Percentiles rank a stretch among this genome's conserved stretches.
phyloP scores from a whole-genome alignment of 2,888 invertebrate species.

The Physocephala rufipes region DNA sequence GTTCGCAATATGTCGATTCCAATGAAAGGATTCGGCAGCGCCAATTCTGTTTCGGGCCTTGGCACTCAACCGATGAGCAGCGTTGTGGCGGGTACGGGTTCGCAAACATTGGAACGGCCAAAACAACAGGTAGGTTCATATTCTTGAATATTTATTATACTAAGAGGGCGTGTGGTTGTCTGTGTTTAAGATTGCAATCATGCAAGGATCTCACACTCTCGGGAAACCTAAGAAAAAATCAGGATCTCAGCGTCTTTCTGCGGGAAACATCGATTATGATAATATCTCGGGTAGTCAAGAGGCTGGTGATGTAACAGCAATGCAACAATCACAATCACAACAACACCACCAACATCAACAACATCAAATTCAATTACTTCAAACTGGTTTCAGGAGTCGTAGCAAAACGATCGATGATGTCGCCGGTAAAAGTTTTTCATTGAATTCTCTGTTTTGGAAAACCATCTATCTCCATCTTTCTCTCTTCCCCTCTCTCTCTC shows the following conservation, averaged over 20 bases:
- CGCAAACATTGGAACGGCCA: constrained; percentile 73
- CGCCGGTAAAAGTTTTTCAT: constrained; percentile 69
- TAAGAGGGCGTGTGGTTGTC: background rate
- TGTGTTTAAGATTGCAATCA: constrained; percentile 69
- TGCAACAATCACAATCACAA: constrained; percentile 56
- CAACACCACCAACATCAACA: too few species aligned
- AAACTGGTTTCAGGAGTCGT: constrained; percentile 76
- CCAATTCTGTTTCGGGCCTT: constrained; percentile 64
- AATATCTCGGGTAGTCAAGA: constrained; percentile 81
- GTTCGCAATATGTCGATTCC: constrained; percentile 97
- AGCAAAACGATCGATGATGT: constrained; percentile 93
- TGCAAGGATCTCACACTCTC: constrained; percentile 82
- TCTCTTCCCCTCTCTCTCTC: constrained; percentile 22
- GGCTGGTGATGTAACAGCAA: constrained; percentile 70
- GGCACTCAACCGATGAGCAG: constrained; percentile 62
- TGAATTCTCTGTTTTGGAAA: constrained; percentile 6
- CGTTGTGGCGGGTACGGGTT: constrained; percentile 66
- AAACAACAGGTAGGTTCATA: constrained; percentile 69
- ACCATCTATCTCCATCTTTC: constrained; percentile 1
- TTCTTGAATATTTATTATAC: background rate
- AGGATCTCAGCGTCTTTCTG: constrained; percentile 81
- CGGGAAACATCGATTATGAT: constrained; percentile 86
- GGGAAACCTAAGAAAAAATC: constrained; percentile 82
- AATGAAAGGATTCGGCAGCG: constrained; percentile 73
- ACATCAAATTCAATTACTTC: constrained; percentile 47